phyloP scores from a whole-genome alignment of 2,888 invertebrate species.

The Lycaena phlaeas region DNA sequence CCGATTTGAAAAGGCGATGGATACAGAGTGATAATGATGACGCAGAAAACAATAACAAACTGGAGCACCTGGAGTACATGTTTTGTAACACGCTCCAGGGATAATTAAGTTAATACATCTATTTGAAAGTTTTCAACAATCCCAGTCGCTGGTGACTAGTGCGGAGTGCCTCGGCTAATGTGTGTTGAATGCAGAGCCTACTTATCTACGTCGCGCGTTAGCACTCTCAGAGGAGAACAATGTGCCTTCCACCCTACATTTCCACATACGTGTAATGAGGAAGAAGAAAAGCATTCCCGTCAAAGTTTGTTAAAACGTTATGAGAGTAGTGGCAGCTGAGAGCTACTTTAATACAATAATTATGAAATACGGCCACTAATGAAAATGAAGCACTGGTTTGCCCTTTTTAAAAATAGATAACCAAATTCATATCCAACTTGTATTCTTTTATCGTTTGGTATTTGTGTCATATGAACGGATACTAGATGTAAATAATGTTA shows the following conservation, averaged over 20 bases:
- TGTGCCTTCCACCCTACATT: conserved; percentile 21
- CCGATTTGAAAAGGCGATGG: no score
- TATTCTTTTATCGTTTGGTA: neutral
- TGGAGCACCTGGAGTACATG: no score
- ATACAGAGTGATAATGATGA: no score
- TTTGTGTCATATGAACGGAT: no score
- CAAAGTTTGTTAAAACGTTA: conserved; percentile 19
- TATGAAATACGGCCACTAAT: neutral
- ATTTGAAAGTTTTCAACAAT: conserved; percentile 7
- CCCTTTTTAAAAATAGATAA: neutral
- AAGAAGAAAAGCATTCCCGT: conserved; percentile 17
- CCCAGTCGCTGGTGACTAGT: conserved; percentile 16
- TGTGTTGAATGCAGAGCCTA: conserved; percentile 52
- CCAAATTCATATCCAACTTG: neutral
- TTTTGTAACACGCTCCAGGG: no score
- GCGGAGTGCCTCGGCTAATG: conserved; percentile 49
- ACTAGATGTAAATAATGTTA: no score
- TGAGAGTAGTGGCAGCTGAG: conserved; percentile 8
- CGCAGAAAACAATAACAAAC: no score
- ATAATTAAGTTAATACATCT: neutral
- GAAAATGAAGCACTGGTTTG: neutral
- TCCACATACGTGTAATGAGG: conserved; percentile 22
- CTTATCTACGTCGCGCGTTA: conserved; percentile 38
- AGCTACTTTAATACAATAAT: conserved; percentile 17
- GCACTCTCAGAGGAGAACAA: conserved; percentile 39